phyloP scores from a whole-genome alignment of 2,888 invertebrate genomes.

The Nemotelus nigrinus region DNA sequence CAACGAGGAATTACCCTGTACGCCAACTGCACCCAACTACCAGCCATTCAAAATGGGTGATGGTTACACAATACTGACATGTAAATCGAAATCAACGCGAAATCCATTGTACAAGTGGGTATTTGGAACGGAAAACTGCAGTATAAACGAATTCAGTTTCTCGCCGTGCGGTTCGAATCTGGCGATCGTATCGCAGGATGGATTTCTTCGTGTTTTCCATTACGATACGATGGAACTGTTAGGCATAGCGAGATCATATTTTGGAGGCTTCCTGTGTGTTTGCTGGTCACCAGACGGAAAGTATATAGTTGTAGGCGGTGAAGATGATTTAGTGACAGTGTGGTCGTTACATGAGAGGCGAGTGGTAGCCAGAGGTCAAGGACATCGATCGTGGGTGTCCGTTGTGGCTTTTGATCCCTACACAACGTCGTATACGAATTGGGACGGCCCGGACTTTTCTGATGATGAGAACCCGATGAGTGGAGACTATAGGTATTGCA shows the following conservation, averaged over 20 bases:
- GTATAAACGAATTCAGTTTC: conserved; percentile 96
- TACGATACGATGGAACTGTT: conserved; percentile 97
- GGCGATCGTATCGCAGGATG: conserved; percentile 94
- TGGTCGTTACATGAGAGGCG: conserved; percentile 93
- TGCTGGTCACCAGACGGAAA: conserved; percentile 98
- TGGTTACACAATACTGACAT: conserved; percentile 92
- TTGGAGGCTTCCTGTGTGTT: conserved; percentile 96
- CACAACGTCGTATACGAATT: conserved; percentile 77
- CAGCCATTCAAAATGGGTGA: conserved; percentile 95
- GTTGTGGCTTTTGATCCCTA: conserved; percentile 95
- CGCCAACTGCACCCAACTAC: conserved; percentile 90
- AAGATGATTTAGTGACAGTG: conserved; percentile 97
- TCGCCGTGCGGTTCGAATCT: conserved; percentile 93
- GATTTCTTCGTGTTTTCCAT: conserved; percentile 94
- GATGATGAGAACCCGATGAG: conserved; percentile 68
- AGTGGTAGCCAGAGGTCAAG: conserved; percentile 97
- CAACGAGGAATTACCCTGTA: conserved; percentile 93
- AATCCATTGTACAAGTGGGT: conserved; percentile 96
- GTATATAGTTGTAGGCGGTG: conserved; percentile 96
- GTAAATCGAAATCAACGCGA: conserved; percentile 94
- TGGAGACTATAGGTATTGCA: conserved; percentile 60
- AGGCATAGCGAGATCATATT: conserved; percentile 94
- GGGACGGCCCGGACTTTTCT: conserved; percentile 68
- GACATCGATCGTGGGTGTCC: conserved; percentile 98
- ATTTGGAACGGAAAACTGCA: conserved; percentile 81